Base-by-base conservation (phyloP, 2,113 vertebrate genomes). In the Gymnarchus niloticus region DNA sequence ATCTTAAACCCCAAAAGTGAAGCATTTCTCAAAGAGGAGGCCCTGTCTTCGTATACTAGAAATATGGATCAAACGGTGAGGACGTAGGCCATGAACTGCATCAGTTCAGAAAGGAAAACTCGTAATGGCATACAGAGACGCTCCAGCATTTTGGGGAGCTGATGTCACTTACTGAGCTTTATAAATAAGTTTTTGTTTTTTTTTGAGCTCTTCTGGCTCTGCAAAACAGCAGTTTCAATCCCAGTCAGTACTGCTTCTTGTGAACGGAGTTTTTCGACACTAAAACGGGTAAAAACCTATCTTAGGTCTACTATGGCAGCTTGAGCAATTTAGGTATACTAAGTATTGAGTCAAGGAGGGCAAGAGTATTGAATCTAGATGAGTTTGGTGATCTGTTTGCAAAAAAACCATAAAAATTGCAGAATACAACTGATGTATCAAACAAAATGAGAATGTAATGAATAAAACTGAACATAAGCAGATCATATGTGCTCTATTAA, bases 191-290 rank as follows among this genome's bases (percentile, higher is more conserved):
- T 0, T 77, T 84, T n/a, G n/a, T n/a, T n/a, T 17, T 37, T n/a
- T 85, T 25, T 10, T 25, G 23, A 77, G 19, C 84, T 85, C 19
- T 85, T 76, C 8, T 1, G 28, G 25, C 41, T 85, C 33, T 85
- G 84, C 37, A 56, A 77, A 44, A 78, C 78, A 23, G 69, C 84
- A 17, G n/a, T 77, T 9, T 10, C 33, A 12, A 21, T 85, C 12
- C 84, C 69, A 21, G 84, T 78, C 9, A 77, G 61, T 37, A 78
- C 48, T 6, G 28, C 61, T 21, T 23, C 49, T 17, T 76, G 84
- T 33, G 69, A 85, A 77, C 25, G 49, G 23, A 85, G 84, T 25
- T 85, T 85, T 37, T 85, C 83, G 0, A 44, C 83, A 69, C 57
- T 84, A 1, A 85, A 85, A n/a, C 46, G 76, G 12, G 51, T 85